Evolutionary conservation across 2,888 invertebrate genomes (phyloP).

Genomic region (Sthenelais limicola): DNA sequence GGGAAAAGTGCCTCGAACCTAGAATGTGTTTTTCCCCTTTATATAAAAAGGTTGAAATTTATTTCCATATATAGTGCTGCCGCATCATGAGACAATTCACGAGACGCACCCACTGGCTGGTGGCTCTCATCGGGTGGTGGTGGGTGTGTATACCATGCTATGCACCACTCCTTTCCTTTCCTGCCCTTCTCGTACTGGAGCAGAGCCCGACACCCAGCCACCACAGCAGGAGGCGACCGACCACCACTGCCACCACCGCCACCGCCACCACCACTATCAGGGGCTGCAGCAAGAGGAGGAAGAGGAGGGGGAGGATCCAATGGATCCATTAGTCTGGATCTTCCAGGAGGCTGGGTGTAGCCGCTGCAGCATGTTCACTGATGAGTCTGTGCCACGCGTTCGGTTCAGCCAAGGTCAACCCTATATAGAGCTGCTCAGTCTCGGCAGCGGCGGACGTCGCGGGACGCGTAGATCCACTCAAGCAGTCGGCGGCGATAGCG

Average conservation of each 20-base stretch:
- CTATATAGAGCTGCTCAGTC: slow-evolving; percentile 11
- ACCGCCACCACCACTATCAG: slow-evolving; percentile 6
- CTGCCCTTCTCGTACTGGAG: too few species aligned
- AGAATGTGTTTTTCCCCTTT: too few species aligned
- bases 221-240: too few species aligned
- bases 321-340: background rate
- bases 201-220: too few species aligned
- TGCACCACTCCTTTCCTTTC: too few species aligned
- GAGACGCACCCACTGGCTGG: too few species aligned
- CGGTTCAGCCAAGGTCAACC: slow-evolving; percentile 28
- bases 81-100: too few species aligned
- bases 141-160: too few species aligned
- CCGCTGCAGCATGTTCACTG: slow-evolving; percentile 25
- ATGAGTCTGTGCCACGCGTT: slow-evolving; percentile 23
- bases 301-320: background rate
- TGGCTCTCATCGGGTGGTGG: too few species aligned
- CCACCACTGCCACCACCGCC: background rate
- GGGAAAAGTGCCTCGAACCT: too few species aligned
- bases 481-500: background rate
- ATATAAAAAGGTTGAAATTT: too few species aligned
- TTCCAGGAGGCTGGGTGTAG: background rate
- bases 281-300: background rate
- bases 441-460: background rate
- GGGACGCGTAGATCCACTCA: background rate
- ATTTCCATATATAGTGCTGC: too few species aligned